A percentile compares a stretch with the other conserved stretches of the same genome.
phyloP scores from a whole-genome alignment of 2,797 vertebrate species.

The Rhynchonycteris naso region DNA sequence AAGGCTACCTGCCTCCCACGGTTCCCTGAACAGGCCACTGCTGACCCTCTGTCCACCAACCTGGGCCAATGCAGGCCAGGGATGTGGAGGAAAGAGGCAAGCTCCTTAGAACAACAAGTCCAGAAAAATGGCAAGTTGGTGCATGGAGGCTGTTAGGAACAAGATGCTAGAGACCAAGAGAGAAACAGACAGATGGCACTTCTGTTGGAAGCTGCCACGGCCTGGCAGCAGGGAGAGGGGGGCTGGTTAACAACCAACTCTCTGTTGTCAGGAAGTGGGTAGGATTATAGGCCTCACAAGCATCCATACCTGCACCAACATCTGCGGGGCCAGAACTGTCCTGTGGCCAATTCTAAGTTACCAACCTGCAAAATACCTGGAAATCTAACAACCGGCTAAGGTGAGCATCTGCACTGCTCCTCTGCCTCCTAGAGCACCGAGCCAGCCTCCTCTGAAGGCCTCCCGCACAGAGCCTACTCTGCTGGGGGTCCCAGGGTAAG shows the following conservation, averaged over 20 bases:
- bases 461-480: accelerated
- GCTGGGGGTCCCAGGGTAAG: not conserved
- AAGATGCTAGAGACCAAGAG: not conserved
- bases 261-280: too few relatives aligned
- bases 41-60: not conserved
- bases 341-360: accelerated
- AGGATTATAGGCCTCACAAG: too few relatives aligned
- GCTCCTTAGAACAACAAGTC: not conserved
- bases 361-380: not conserved
- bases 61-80: accelerated
- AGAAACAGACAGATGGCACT: too few relatives aligned
- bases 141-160: not conserved
- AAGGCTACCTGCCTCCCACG: accelerated
- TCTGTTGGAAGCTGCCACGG: too few relatives aligned
- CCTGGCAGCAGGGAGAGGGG: too few relatives aligned
- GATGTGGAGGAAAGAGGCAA: accelerated
- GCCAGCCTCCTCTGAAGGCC: not conserved
- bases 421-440: not conserved
- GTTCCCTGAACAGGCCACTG: not conserved
- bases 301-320: not conserved
- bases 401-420: accelerated
- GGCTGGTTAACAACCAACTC: accelerated
- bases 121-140: accelerated
- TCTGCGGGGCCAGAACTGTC: not conserved
- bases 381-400: accelerated